These are phyloP conservation scores for Chrysolina haemoptera DNA, from an alignment of 2,888 invertebrate species.

Conservation along the genomic window DNA sequence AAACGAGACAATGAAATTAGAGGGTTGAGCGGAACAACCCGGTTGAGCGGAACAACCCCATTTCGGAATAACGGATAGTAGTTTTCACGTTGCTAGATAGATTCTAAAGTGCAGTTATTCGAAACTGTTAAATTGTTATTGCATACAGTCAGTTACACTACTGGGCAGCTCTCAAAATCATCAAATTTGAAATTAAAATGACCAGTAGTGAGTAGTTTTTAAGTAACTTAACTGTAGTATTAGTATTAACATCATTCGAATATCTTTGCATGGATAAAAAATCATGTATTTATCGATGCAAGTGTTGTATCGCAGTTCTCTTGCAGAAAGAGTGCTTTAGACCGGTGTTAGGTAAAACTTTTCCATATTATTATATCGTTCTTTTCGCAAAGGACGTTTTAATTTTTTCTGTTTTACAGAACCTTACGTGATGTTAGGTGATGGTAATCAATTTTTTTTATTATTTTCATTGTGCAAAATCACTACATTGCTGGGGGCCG, in stretches of 20 bases:
- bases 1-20: background rate
- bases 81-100: background rate
- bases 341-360: conserved; percentile 55
- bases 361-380: conserved; percentile 49
- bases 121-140: conserved; percentile 64
- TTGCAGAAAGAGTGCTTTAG: conserved; percentile 49
- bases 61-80: background rate
- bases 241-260: conserved; percentile 3
- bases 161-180: conserved; percentile 67
- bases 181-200: conserved; percentile 66
- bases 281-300: conserved; percentile 30
- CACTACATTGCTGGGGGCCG: conserved; percentile 38
- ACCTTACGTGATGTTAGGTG: conserved; percentile 62
- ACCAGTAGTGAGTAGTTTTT: conserved; percentile 71
- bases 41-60: background rate
- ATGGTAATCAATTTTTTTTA: conserved; percentile 64
- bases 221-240: conserved; percentile 56
- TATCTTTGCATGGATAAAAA: conserved; percentile 25
- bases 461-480: conserved; percentile 42
- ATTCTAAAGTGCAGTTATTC: conserved; percentile 50
- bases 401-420: conserved; percentile 70
- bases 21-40: background rate
- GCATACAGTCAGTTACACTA: conserved; percentile 70
- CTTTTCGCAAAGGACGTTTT: conserved; percentile 64
- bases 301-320: conserved; percentile 44